Evolutionary conservation across 2,888 invertebrate genomes (phyloP).

Genomic region (Cacoxenus indagator): DNA sequence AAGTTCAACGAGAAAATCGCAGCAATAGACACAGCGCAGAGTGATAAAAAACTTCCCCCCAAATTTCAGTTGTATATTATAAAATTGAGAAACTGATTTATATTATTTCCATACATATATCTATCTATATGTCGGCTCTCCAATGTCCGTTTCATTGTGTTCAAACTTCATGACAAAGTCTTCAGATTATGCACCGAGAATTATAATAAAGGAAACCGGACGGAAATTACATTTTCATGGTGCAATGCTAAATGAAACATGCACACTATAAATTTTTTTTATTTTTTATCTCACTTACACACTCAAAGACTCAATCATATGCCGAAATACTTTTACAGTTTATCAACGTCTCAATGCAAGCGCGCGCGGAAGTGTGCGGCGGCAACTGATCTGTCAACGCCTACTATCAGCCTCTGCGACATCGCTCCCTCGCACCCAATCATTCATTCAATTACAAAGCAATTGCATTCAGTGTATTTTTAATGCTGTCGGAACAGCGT

Average conservation of each 20-base stretch:
- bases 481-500: conserved; percentile 6
- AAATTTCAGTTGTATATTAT: too few relatives aligned
- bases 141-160: too few relatives aligned
- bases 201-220: conserved; percentile 33
- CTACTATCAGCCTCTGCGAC: conserved; percentile 12
- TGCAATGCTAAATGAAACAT: conserved; percentile 15
- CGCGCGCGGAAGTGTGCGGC: background rate
- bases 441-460: background rate
- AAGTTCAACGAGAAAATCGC: too few relatives aligned
- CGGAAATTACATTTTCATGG: conserved; percentile 45
- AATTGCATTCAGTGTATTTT: conserved; percentile 24
- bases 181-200: too few relatives aligned
- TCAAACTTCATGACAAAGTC: too few relatives aligned
- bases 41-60: too few relatives aligned
- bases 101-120: too few relatives aligned
- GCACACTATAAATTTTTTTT: background rate
- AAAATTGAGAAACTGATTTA: too few relatives aligned
- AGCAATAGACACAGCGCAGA: too few relatives aligned
- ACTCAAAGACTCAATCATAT: background rate
- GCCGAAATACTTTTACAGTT: background rate
- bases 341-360: background rate
- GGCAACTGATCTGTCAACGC: background rate
- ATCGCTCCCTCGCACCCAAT: background rate
- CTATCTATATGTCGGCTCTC: too few relatives aligned
- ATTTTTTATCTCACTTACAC: background rate